Evolutionary conservation across 1,140 invertebrate genomes (phyloP).

Genomic region (Calephelis nemesis): DNA sequence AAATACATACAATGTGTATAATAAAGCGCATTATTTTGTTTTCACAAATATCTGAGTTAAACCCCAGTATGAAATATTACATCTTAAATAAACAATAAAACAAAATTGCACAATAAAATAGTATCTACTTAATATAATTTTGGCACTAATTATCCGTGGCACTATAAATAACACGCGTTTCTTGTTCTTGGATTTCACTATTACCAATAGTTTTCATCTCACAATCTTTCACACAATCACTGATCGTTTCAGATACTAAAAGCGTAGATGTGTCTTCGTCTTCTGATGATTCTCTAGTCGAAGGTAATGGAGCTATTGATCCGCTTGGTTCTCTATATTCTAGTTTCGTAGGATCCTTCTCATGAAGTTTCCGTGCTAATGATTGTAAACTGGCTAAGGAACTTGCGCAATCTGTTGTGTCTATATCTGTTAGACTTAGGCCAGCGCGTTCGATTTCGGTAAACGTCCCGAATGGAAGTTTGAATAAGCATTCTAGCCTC

Average conservation of each 20-base stretch:
- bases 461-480: conserved; percentile 97
- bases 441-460: conserved; percentile 95
- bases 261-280: conserved; percentile 61
- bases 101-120: conserved; percentile 79
- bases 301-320: conserved; percentile 37
- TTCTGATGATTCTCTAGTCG: conserved; percentile 64
- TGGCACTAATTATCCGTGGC: conserved; percentile 81
- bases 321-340: conserved; percentile 80
- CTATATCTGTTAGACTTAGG: conserved; percentile 94
- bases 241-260: conserved; percentile 46
- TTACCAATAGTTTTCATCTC: conserved; percentile 67
- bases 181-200: conserved; percentile 63
- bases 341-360: conserved; percentile 88
- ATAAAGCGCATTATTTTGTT: conserved; percentile 76
- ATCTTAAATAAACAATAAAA: conserved; percentile 74
- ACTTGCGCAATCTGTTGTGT: conserved; percentile 96
- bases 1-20: conserved; percentile 64
- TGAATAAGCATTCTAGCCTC: conserved; percentile 94
- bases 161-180: conserved; percentile 76
- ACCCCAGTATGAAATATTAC: conserved; percentile 66
- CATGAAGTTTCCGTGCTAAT: conserved; percentile 89
- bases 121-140: conserved; percentile 78
- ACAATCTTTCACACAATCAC: conserved; percentile 63
- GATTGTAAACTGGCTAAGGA: conserved; percentile 90
- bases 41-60: conserved; percentile 64